These are phyloP conservation scores for Myotis myotis DNA, from an alignment of 2,797 vertebrate genomes.

Conservation along the genomic window DNA sequence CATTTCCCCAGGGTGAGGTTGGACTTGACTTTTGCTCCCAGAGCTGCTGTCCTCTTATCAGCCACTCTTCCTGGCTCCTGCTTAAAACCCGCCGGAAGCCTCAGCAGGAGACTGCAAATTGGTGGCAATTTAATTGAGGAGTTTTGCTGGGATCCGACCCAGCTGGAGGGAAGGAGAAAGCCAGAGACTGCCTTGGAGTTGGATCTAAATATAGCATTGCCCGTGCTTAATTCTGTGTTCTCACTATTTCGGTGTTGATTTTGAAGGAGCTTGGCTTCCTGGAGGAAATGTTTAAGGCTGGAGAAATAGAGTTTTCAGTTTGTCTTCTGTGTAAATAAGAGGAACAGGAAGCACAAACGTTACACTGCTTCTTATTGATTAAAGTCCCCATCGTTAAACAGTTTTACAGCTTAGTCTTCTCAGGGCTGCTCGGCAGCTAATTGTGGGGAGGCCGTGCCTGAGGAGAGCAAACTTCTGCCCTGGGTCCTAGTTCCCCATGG, in stretches of 20 bases:
- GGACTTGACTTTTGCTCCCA: not conserved
- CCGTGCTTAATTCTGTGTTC: not conserved
- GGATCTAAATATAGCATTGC: conserved; percentile 53
- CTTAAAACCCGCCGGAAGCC: not conserved
- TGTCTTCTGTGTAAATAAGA: conserved; percentile 52
- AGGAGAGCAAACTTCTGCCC: not conserved
- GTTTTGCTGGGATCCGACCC: conserved; percentile 39
- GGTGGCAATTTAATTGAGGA: conserved; percentile 42
- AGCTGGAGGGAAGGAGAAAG: conserved; percentile 29
- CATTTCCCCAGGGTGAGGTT: not conserved
- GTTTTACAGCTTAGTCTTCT: not conserved
- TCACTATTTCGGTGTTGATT: conserved; percentile 49
- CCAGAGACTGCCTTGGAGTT: conserved; percentile 17
- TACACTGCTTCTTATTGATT: not conserved
- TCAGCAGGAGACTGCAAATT: not conserved
- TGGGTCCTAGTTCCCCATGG: not conserved
- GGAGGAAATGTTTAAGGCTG: conserved; percentile 15
- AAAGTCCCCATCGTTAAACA: not conserved
- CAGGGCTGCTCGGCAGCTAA: not conserved
- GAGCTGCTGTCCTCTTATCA: not conserved
- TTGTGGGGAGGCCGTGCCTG: not conserved
- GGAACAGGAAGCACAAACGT: not conserved
- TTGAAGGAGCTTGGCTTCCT: conserved; percentile 43
- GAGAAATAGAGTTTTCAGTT: not conserved
- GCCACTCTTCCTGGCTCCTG: not conserved